These are phyloP conservation scores for Portunus trituberculatus DNA, from an alignment of 1,140 invertebrate species.

Conservation along the genomic window DNA sequence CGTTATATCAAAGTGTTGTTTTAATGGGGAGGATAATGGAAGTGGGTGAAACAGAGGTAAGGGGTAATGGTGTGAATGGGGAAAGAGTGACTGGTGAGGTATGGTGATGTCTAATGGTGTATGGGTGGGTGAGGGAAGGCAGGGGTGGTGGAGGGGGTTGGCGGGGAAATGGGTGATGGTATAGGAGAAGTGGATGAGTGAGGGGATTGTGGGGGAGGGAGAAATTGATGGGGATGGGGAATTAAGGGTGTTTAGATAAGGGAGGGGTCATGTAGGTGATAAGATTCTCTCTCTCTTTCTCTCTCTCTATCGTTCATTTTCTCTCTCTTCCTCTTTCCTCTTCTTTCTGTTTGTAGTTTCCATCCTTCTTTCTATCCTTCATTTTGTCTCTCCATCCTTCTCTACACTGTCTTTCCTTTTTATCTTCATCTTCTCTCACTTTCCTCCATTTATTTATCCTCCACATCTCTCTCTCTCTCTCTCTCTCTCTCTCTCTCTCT, in stretches of 20 bases:
- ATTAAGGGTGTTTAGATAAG: background rate
- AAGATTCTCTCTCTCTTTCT: background rate
- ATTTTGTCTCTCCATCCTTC: background rate
- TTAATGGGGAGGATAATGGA: too few relatives aligned
- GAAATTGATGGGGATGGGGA: background rate
- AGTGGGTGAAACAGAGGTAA: too few relatives aligned
- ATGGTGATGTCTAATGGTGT: too few relatives aligned
- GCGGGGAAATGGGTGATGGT: background rate
- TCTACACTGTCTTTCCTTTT: background rate
- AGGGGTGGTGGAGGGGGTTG: background rate
- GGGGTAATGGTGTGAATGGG: too few relatives aligned
- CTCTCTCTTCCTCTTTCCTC: background rate
- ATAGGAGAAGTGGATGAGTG: background rate
- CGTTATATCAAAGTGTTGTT: too few relatives aligned
- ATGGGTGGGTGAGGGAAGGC: background rate
- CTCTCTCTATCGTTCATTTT: background rate
- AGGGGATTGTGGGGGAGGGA: background rate
- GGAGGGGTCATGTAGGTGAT: too few relatives aligned
- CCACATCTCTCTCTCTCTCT: background rate
- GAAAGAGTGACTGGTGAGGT: too few relatives aligned
- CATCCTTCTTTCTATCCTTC: background rate
- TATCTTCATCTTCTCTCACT: background rate
- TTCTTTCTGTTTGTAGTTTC: background rate
- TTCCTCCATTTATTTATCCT: background rate
- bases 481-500: background rate